Conservation (phyloP, 2,797 vertebrate species). For the Xenops minutus region DNA sequence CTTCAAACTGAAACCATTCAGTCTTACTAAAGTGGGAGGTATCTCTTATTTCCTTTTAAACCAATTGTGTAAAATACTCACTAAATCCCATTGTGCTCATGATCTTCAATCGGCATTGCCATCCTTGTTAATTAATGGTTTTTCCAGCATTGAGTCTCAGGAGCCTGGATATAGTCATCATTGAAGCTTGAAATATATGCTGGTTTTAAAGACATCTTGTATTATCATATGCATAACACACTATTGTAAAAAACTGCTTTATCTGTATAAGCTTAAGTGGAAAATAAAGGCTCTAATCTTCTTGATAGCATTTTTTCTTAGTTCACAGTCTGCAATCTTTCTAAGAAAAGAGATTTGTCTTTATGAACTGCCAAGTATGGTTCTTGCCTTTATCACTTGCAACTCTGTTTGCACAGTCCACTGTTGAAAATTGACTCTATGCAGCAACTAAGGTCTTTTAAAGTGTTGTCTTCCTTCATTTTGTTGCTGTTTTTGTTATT, state of each 20-base stretch:
- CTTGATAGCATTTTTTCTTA: constrained; percentile 30
- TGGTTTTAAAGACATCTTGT: constrained; percentile 6
- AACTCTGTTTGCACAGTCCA: background rate
- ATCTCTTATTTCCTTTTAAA: constrained; percentile 28
- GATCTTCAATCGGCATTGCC: background rate
- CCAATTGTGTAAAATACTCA: constrained; percentile 18
- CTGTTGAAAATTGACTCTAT: background rate
- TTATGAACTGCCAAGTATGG: constrained; percentile 12
- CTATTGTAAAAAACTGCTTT: constrained; percentile 49
- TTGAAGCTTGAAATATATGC: constrained; percentile 21
- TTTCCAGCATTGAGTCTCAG: constrained; percentile 32
- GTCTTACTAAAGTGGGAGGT: background rate
- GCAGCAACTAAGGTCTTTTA: background rate
- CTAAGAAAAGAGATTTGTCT: constrained; percentile 48
- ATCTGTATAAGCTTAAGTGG: constrained; percentile 51
- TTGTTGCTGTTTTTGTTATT: background rate
- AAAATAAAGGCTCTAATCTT: constrained; percentile 61
- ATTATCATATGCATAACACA: constrained; percentile 30
- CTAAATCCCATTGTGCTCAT: constrained; percentile 11
- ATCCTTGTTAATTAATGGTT: constrained; percentile 44
- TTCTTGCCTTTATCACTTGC: background rate
- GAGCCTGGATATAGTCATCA: background rate
- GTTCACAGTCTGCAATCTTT: constrained; percentile 40
- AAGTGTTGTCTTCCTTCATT: background rate
- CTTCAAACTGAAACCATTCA: background rate